Evolutionary conservation across 2,113 vertebrate genomes (phyloP), one percentile per base, ranked within the genome.

Genomic region (Macquaria ambigua): DNA sequence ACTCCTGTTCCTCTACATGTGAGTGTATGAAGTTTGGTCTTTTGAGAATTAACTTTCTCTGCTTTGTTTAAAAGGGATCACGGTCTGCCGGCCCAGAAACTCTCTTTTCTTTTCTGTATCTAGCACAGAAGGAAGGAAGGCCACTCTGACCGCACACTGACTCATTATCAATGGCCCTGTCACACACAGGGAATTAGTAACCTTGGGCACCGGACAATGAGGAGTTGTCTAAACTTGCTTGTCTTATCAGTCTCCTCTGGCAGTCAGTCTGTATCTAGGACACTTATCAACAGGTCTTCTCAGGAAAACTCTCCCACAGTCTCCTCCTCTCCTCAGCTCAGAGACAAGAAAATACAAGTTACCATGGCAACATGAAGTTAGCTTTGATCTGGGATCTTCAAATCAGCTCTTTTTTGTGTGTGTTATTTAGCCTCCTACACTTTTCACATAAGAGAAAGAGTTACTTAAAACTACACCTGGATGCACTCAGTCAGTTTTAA

Each of bases 131-230:
- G 70, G 77, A 89, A 76, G 84, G 79, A 69, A 86, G 78, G 82
- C 79, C 75, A 59, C 79, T 68, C 53, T 48, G 52, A 82, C 76
- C 73, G 83, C 74, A 90, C 78, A 63, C 87, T 90, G 83, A 91
- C 74, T 87, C 87, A 90, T 84, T 89, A 90, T 93, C 88, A 77
- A 77, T 48, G 85, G 76, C 79, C 88, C 73, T 85, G 93, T 89
- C 93, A 94, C 94, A 93, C 89, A 81, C 81, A 68, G 88, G 85
- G 90, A 92, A 91, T 93, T 93, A 94, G 74, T 63, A 59, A 93
- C 90, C 92, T 93, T 90, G 93, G 61, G 85, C 73, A 50, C 59
- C n/a, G 89, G 92, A 95, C 94, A 95, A 95, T 93, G 88, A 91
- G 83, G 62, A 87, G 87, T 82, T 95, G 94, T 94, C 78, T 93